These are phyloP conservation scores for Gyrodactylus salaris DNA, from an alignment of 1,140 invertebrate genomes.

Conservation along the genomic window DNA sequence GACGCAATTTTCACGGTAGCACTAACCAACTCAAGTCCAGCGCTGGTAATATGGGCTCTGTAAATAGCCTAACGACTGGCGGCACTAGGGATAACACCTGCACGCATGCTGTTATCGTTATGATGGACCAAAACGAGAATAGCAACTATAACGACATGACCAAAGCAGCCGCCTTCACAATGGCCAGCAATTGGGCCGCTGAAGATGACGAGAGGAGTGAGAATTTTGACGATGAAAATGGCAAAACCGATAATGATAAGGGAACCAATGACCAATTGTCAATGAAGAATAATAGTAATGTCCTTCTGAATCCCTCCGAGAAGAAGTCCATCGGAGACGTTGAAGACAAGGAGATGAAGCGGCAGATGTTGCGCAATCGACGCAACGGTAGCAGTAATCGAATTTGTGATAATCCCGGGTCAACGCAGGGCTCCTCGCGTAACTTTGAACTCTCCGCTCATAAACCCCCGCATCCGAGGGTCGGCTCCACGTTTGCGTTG, in stretches of 20 bases:
- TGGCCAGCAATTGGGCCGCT: neutral
- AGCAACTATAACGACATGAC: neutral
- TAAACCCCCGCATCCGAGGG: neutral
- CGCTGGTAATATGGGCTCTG: neutral
- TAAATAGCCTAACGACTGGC: neutral
- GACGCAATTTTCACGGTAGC: neutral
- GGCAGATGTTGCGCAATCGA: neutral
- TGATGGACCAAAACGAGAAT: neutral
- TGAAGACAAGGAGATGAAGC: neutral
- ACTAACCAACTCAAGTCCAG: neutral
- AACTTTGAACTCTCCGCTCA: neutral
- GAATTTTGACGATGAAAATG: neutral
- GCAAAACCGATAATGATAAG: neutral
- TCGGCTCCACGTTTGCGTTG: neutral
- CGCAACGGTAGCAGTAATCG: neutral
- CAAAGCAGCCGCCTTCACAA: neutral
- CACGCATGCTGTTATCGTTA: conserved; percentile 1
- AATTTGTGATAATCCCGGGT: neutral
- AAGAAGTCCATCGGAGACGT: neutral
- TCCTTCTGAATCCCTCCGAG: neutral
- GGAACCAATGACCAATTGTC: neutral
- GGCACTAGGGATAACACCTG: neutral
- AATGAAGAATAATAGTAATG: neutral
- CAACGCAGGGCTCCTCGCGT: neutral
- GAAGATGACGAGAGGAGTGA: neutral